phyloP scores from a whole-genome alignment of 2,888 invertebrate species.

The Caenorhabditis sp. region DNA sequence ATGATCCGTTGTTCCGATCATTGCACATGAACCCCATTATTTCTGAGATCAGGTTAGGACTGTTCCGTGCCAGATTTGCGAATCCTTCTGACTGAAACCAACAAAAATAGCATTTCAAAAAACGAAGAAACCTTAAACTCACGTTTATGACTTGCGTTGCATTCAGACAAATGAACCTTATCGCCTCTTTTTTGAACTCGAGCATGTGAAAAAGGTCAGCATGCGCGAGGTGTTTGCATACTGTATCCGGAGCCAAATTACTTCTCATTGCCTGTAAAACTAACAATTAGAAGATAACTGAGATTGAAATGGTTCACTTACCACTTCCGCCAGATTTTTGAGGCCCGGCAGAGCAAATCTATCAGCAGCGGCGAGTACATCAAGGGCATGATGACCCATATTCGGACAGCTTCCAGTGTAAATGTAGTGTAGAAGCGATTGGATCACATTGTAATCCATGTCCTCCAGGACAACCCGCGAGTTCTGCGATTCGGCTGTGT shows the following conservation, averaged over 20 bases:
- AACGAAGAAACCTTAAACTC: too few relatives aligned
- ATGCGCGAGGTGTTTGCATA: conserved; percentile 72
- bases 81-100: conserved; percentile 77
- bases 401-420: conserved; percentile 73
- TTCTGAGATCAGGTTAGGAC: conserved; percentile 71
- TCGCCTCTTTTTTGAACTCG: conserved; percentile 76
- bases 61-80: conserved; percentile 63
- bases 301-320: conserved; percentile 34
- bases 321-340: conserved; percentile 78
- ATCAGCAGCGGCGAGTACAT: conserved; percentile 77
- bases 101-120: too few relatives aligned
- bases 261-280: conserved; percentile 68
- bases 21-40: conserved; percentile 60
- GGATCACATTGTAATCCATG: conserved; percentile 72
- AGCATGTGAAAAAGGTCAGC: conserved; percentile 76
- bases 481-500: conserved; percentile 71
- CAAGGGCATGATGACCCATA: conserved; percentile 71
- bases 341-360: conserved; percentile 77
- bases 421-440: conserved; percentile 73
- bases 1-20: conserved; percentile 14
- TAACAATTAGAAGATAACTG: neutral
- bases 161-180: conserved; percentile 73
- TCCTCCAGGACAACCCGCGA: conserved; percentile 63
- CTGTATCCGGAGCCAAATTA: conserved; percentile 69
- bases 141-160: conserved; percentile 64